Evolutionary conservation across 2,113 vertebrate genomes (phyloP).

Genomic region (Prunella himalayana): DNA sequence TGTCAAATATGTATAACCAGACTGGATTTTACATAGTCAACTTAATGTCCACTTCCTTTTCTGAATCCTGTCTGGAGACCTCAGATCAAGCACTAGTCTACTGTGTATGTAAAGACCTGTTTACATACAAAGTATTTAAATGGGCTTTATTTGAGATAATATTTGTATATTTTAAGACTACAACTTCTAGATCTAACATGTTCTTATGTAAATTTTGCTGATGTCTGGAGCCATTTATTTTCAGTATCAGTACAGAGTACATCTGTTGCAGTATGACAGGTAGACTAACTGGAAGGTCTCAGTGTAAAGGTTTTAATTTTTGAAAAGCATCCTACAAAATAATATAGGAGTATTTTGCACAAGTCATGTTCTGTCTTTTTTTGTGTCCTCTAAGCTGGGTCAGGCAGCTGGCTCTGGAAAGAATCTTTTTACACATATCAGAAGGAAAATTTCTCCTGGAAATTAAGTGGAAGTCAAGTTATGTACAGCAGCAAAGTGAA

Average conservation of each 20-base stretch:
- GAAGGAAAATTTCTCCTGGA: background rate
- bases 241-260: background rate
- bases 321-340: background rate
- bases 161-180: conserved; percentile 10
- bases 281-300: background rate
- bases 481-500: background rate
- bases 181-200: background rate
- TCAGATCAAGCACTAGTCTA: background rate
- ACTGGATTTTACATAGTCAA: conserved; percentile 31
- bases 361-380: background rate
- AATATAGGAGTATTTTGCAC: background rate
- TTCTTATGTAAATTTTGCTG: background rate
- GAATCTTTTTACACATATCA: fast-evolving
- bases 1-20: background rate
- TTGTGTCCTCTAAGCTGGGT: background rate
- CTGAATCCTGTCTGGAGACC: background rate
- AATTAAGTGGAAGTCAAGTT: background rate
- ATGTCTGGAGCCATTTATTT: background rate
- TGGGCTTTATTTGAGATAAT: background rate
- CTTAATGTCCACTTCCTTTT: background rate
- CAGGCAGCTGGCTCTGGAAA: background rate
- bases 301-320: background rate
- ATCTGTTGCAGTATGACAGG: background rate
- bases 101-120: conserved; percentile 10
- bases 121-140: conserved; percentile 49